Conservation (phyloP, 2,113 vertebrate species). For the Carassius gibelio region DNA sequence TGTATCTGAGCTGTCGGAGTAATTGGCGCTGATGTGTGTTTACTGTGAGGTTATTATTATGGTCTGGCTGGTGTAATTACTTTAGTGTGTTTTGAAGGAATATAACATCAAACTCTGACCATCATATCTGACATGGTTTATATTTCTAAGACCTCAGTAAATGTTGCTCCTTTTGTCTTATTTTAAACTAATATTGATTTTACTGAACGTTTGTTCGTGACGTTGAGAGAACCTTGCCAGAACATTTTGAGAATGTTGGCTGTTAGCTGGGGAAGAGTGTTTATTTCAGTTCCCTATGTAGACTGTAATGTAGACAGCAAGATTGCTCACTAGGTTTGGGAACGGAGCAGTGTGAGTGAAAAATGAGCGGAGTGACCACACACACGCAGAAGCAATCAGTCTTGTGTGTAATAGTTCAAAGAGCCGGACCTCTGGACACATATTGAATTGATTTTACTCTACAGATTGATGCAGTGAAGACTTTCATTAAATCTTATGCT, state of each 20-base stretch:
- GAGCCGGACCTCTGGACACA: conserved; percentile 44
- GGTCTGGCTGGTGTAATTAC: too few species aligned
- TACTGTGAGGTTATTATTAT: neutral
- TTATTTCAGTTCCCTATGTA: neutral
- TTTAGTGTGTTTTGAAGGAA: too few species aligned
- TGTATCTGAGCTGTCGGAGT: neutral
- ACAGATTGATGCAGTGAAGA: conserved; percentile 18
- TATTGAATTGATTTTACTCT: conserved; percentile 53
- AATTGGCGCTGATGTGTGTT: neutral
- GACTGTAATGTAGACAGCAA: neutral
- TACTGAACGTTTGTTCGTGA: too few species aligned
- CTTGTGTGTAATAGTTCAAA: neutral
- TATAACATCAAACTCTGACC: too few species aligned
- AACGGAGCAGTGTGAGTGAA: conserved; percentile 19
- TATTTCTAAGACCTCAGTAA: too few species aligned
- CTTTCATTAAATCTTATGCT: conserved; percentile 51
- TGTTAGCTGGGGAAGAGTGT: neutral
- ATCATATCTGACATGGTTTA: too few species aligned
- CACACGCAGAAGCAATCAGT: neutral
- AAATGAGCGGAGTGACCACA: neutral
- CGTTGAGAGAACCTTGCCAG: too few species aligned
- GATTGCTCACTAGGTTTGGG: neutral
- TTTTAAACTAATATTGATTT: too few species aligned
- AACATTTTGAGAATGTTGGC: too few species aligned
- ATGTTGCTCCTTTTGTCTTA: too few species aligned